Conservation (phyloP, 2,888 invertebrate species). For the Dynastes grantii region DNA sequence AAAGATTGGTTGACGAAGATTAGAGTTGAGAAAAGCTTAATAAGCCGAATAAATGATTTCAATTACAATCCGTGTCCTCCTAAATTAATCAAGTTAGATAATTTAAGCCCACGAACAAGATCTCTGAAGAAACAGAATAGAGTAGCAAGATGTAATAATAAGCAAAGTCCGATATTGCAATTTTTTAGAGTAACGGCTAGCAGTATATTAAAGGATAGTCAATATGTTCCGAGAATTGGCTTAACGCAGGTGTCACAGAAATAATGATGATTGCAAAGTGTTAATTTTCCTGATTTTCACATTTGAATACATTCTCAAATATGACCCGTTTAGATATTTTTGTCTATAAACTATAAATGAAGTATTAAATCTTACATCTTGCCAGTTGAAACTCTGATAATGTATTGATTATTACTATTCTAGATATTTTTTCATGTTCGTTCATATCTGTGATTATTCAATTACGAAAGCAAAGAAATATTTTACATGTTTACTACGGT, state of each 20-base stretch:
- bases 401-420: no score
- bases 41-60: constrained; percentile 62
- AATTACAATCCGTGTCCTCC: constrained; percentile 59
- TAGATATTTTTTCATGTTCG: no score
- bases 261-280: background rate
- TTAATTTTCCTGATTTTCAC: background rate
- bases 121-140: constrained; percentile 45
- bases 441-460: background rate
- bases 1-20: constrained; percentile 83
- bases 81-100: constrained; percentile 61
- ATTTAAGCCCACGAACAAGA: constrained; percentile 45
- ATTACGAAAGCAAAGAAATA: background rate
- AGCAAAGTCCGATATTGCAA: constrained; percentile 57
- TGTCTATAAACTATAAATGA: no score
- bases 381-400: no score
- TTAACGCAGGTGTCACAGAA: constrained; percentile 30
- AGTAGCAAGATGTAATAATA: constrained; percentile 33
- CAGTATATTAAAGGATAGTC: constrained; percentile 51
- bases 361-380: no score
- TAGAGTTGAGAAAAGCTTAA: constrained; percentile 72
- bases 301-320: no score
- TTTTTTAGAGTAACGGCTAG: constrained; percentile 59
- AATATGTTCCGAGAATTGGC: constrained; percentile 45
- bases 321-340: no score
- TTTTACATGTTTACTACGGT: background rate